Evolutionary conservation across 2,113 vertebrate species (phyloP).

Genomic region (Leptobrachium ailaonicum): DNA sequence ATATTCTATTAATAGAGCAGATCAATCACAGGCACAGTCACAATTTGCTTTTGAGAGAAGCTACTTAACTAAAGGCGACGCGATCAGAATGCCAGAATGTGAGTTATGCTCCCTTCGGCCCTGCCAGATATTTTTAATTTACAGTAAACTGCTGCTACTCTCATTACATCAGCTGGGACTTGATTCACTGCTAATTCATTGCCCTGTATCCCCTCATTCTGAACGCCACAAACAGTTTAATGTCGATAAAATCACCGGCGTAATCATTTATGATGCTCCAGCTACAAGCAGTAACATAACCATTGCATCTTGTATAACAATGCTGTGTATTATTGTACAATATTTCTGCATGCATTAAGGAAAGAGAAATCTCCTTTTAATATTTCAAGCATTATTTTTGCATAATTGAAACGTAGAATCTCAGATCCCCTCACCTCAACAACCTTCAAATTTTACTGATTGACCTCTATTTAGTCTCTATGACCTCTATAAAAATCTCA

Average conservation of each 20-base stretch:
- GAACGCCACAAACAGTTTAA: slow-evolving; percentile 60
- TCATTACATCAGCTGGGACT: slow-evolving; percentile 61
- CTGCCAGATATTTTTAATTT: slow-evolving; percentile 64
- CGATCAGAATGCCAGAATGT: slow-evolving; percentile 51
- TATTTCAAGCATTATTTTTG: too few species aligned
- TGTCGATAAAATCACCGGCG: slow-evolving; percentile 45
- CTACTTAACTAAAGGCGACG: slow-evolving; percentile 44
- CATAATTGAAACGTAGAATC: too few species aligned
- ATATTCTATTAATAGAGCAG: slow-evolving; percentile 36
- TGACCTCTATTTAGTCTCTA: too few species aligned
- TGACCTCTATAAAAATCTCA: background rate
- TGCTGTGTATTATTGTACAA: background rate
- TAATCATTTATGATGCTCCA: slow-evolving; percentile 38
- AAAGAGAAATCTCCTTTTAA: too few species aligned
- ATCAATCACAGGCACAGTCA: slow-evolving; percentile 50
- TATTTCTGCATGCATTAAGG: background rate
- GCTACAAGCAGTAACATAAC: slow-evolving; percentile 27
- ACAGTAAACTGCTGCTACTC: slow-evolving; percentile 55
- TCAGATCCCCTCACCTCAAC: background rate
- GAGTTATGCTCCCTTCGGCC: slow-evolving; percentile 58
- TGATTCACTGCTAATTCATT: slow-evolving; percentile 68
- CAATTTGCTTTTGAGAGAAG: slow-evolving; percentile 49
- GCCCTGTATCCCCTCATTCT: slow-evolving; percentile 61
- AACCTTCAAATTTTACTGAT: background rate
- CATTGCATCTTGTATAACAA: background rate